Percentiles rank a stretch among this genome's conserved stretches.
These are phyloP conservation scores for Torymus texanus DNA, from an alignment of 2,888 invertebrate species.

Conservation along the genomic window DNA sequence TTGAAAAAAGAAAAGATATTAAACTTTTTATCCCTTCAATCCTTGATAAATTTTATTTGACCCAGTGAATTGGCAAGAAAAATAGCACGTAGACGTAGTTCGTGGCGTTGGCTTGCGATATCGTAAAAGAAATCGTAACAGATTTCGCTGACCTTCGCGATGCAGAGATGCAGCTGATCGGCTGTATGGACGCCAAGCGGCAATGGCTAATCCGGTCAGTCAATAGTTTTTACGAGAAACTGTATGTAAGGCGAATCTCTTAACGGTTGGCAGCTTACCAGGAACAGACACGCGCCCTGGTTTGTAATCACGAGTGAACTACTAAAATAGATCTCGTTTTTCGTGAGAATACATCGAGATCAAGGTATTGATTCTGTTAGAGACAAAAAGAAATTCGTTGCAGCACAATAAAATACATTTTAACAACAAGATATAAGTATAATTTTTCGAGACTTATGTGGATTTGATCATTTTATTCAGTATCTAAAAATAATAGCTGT, in stretches of 20 bases:
- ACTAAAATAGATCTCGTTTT: constrained; percentile 17
- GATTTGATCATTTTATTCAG: no score
- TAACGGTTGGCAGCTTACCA: constrained; percentile 40
- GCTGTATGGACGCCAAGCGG: constrained; percentile 16
- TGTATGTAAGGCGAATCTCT: constrained; percentile 38
- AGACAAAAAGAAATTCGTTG: no score
- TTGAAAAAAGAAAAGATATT: no score
- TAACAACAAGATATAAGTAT: no score
- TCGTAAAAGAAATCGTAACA: not conserved
- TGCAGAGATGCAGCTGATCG: constrained; percentile 6
- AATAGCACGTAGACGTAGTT: no score
- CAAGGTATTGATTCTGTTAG: not conserved
- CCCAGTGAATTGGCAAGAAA: no score
- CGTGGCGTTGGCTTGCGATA: not conserved
- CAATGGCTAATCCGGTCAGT: constrained; percentile 34
- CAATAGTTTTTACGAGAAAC: constrained; percentile 36
- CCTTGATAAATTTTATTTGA: no score
- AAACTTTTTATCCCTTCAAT: no score
- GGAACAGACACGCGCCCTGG: constrained; percentile 24
- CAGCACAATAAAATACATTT: no score
- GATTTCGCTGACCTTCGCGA: constrained; percentile 37
- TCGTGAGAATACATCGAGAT: not conserved
- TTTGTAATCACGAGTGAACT: constrained; percentile 14
- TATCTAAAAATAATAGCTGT: no score
- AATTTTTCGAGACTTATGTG: no score